Base-by-base conservation (phyloP, 2,888 invertebrate species). In the Cactoblastis cactorum region DNA sequence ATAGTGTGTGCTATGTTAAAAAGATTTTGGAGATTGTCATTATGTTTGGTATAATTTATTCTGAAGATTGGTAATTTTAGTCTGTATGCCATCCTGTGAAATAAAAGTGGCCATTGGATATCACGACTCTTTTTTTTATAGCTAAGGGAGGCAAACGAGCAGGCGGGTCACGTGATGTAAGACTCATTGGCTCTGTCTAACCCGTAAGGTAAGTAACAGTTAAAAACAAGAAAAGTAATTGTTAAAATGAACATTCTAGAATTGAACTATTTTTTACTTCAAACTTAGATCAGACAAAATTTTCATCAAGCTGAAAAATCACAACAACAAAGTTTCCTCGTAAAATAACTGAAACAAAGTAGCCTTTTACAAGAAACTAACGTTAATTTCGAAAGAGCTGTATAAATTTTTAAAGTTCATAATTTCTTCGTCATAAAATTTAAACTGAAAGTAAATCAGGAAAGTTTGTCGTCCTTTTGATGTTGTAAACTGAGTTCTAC, bases 381-480 rank as follows among this genome's bases (percentile, higher is more conserved):
- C 37, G 11, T 17, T 37, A 28, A 43, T 43, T 43, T 28, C 1
- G 12, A 28, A 28, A 8, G n/a, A 28, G 11, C n/a, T 6, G 17
- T 14, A 34, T 17, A 18, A 32, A 17, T n/a, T 39, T 39, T 19
- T 9, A 9, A 45, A 46, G 18, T 46, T 46, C 28, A 45, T 45
- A 14, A 45, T 45, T 45, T 45, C 45, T 32, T 28, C 34, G 33
- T 12, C 45, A 33, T 45, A 45, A 46, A 46, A 46, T 46, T 32
- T 34, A 12, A 46, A 46, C 34, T 8, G 22, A 19, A 34, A 32
- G 18, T 34, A 19, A 46, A 46, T 46, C 41, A 41, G 24, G 41
- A 41, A 24, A 41, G 24, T 41, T 24, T 5, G 14, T 14, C 6
- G 6, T 14, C 14, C 1, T 19, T 8, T 12, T 24, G 24, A 1